phyloP scores from a whole-genome alignment of 1,140 invertebrate species.

The Eupeodes corollae region DNA sequence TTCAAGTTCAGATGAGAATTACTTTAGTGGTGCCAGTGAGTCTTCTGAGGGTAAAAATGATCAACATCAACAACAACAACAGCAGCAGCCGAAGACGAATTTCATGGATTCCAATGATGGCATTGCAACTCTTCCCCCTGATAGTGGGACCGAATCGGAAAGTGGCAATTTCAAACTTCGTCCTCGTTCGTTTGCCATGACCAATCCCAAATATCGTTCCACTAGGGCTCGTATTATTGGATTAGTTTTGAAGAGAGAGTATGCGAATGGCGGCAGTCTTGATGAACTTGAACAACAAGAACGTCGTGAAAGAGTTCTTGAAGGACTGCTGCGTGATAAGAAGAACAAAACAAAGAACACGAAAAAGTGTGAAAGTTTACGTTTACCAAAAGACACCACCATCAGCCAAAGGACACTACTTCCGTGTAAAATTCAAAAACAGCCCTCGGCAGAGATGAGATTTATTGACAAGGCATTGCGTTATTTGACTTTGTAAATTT shows the following conservation, averaged over 20 bases:
- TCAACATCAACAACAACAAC: slow-evolving; percentile 14
- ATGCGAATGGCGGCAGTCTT: slow-evolving; percentile 3
- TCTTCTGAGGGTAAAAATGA: neutral
- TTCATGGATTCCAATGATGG: neutral
- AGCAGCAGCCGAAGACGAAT: neutral
- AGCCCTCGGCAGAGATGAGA: slow-evolving; percentile 14
- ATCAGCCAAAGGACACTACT: slow-evolving; percentile 1
- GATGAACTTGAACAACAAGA: slow-evolving; percentile 1
- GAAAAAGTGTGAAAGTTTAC: neutral
- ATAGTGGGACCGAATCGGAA: slow-evolving; percentile 14
- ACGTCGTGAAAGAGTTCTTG: slow-evolving; percentile 4
- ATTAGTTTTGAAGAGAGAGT: slow-evolving; percentile 23
- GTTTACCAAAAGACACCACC: neutral
- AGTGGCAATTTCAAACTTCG: slow-evolving; percentile 4
- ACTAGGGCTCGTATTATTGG: slow-evolving; percentile 23
- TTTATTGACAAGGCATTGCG: slow-evolving; percentile 27
- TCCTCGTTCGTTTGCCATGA: slow-evolving; percentile 16
- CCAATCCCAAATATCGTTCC: slow-evolving; percentile 9
- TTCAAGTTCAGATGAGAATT: slow-evolving; percentile 21
- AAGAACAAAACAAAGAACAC: slow-evolving; percentile 8
- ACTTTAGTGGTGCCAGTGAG: slow-evolving; percentile 11
- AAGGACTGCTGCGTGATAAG: slow-evolving; percentile 3
- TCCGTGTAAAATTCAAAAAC: no score
- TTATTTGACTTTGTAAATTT: slow-evolving; percentile 25
- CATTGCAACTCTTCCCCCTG: neutral